Evolutionary conservation across 2,113 vertebrate species (phyloP).

Genomic region (Myxocyprinus asiaticus): DNA sequence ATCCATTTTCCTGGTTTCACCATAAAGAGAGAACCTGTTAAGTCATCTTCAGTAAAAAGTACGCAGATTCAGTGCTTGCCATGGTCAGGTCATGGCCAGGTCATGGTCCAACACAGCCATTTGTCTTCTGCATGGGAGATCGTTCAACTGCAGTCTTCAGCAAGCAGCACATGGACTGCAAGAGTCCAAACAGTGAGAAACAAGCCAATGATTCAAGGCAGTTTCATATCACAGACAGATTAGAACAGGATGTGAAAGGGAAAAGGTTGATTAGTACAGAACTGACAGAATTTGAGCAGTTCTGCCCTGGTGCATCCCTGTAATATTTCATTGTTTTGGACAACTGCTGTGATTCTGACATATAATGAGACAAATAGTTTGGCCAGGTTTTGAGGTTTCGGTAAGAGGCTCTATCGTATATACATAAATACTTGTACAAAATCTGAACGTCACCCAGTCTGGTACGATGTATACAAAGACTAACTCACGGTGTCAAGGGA

Average conservation of each 20-base stretch:
- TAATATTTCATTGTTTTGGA: slow-evolving; percentile 44
- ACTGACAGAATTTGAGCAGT: slow-evolving; percentile 51
- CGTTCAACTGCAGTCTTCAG: neutral
- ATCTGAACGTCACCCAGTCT: too few species aligned
- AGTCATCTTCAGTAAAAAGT: neutral
- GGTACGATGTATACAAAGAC: too few species aligned
- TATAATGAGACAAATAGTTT: neutral
- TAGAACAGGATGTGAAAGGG: neutral
- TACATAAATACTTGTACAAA: too few species aligned
- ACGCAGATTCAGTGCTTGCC: neutral
- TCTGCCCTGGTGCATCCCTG: slow-evolving; percentile 14
- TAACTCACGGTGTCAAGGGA: too few species aligned
- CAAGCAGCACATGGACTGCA: neutral
- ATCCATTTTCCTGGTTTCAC: neutral
- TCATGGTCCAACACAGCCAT: neutral
- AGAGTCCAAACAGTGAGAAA: neutral
- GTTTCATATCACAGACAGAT: slow-evolving; percentile 51
- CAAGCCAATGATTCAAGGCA: neutral
- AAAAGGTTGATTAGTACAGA: slow-evolving; percentile 46
- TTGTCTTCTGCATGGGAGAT: slow-evolving; percentile 1
- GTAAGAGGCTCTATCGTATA: too few species aligned
- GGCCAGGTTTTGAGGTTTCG: slow-evolving; percentile 34
- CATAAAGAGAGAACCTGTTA: neutral
- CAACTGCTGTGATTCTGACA: slow-evolving; percentile 48
- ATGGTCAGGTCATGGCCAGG: neutral